Evolutionary conservation across 1,140 invertebrate genomes (phyloP).

Genomic region (Monochamus saltuarius): DNA sequence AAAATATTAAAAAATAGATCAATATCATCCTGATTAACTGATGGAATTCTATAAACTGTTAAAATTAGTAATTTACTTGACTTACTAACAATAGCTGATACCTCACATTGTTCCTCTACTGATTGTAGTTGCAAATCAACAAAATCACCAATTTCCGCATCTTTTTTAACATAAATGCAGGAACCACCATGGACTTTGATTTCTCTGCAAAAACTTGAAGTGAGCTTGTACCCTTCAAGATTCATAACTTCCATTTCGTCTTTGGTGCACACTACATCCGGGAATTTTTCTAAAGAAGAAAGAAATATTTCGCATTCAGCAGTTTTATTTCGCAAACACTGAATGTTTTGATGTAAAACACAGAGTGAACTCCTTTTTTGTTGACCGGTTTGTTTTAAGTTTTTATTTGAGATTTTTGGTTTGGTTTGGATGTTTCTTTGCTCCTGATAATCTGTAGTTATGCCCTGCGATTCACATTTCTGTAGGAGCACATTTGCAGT

Average conservation of each 20-base stretch:
- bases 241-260: background rate
- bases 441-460: too few species aligned
- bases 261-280: too few species aligned
- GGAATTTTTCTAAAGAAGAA: background rate
- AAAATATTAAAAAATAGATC: slow-evolving; percentile 1
- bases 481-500: too few species aligned
- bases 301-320: background rate
- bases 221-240: slow-evolving; percentile 1
- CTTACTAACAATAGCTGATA: background rate
- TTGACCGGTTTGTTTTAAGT: too few species aligned
- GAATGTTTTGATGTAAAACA: slow-evolving; percentile 4
- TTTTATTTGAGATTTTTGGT: too few species aligned
- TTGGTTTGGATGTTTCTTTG: too few species aligned
- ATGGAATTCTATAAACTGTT: too few species aligned
- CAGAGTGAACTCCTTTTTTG: too few species aligned
- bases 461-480: too few species aligned
- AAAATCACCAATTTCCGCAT: background rate
- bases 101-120: background rate
- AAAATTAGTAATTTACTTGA: background rate
- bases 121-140: background rate
- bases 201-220: background rate
- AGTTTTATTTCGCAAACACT: slow-evolving; percentile 1
- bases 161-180: slow-evolving; percentile 3
- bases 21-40: too few species aligned
- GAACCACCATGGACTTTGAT: slow-evolving; percentile 4